phyloP scores from a whole-genome alignment of 2,797 vertebrate genomes.

The Diceros bicornis region DNA sequence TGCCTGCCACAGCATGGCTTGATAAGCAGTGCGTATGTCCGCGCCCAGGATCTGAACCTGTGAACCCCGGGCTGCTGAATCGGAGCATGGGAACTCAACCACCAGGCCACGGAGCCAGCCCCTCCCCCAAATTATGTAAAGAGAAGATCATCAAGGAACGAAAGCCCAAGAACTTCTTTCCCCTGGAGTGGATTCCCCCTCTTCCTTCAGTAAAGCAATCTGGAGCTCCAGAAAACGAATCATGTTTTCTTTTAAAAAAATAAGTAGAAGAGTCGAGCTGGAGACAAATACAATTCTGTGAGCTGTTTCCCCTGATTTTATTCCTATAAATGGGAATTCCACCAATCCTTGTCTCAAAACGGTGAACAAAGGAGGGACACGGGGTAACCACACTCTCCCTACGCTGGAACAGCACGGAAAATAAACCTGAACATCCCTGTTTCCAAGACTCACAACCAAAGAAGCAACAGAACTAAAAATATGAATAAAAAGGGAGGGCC shows the following conservation, averaged over 20 bases:
- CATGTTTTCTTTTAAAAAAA: background rate
- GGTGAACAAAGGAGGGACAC: background rate
- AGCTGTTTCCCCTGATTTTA: background rate
- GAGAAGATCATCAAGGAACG: background rate
- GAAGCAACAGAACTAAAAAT: too few relatives aligned
- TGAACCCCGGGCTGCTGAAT: too few relatives aligned
- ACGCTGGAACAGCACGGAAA: rapidly evolving
- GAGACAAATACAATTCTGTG: background rate
- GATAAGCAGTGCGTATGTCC: too few relatives aligned
- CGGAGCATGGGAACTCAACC: too few relatives aligned
- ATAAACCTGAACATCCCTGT: background rate
- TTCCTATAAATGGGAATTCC: background rate
- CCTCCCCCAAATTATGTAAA: background rate
- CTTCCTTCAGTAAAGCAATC: background rate
- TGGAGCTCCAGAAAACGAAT: background rate
- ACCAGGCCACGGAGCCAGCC: too few relatives aligned
- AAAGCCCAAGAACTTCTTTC: background rate
- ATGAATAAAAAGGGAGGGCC: too few relatives aligned
- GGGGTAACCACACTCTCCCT: rapidly evolving
- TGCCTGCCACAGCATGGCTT: too few relatives aligned
- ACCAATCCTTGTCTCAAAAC: background rate
- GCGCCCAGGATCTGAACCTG: too few relatives aligned
- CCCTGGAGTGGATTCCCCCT: background rate
- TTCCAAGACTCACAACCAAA: background rate
- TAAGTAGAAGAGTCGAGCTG: background rate